Percentiles rank a stretch among this genome's conserved stretches.
phyloP scores from a whole-genome alignment of 2,113 vertebrate genomes.

The Synchiropus splendidus region DNA sequence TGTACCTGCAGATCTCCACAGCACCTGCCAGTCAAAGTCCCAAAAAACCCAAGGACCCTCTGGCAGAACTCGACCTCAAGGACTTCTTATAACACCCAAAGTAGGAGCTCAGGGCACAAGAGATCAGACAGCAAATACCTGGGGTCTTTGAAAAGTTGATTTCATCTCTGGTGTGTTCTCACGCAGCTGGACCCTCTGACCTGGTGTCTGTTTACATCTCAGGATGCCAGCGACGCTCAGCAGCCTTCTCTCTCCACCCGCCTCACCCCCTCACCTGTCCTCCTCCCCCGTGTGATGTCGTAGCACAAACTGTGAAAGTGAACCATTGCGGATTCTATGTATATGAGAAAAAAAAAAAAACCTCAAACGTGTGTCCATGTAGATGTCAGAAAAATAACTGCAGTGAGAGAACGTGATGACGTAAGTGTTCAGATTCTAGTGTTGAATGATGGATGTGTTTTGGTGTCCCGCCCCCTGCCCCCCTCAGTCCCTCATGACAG shows the following conservation, averaged over 20 bases:
- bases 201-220: conserved; percentile 71
- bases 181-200: conserved; percentile 48
- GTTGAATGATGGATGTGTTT: conserved; percentile 85
- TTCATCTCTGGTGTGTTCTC: conserved; percentile 43
- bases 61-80: conserved; percentile 99
- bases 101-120: conserved; percentile 20
- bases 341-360: conserved; percentile 35
- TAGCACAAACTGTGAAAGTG: conserved; percentile 97
- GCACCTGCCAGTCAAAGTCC: conserved; percentile 89
- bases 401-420: conserved; percentile 37
- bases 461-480: conserved; percentile 67
- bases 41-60: conserved; percentile 98
- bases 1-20: conserved; percentile 81
- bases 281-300: conserved; percentile 74
- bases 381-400: conserved; percentile 75
- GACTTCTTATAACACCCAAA: conserved; percentile 95
- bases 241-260: conserved; percentile 61
- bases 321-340: conserved; percentile 70
- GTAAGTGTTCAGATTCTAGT: conserved; percentile 72
- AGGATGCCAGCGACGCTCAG: conserved; percentile 63
- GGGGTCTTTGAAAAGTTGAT: conserved; percentile 29
- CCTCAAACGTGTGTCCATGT: conserved; percentile 75
- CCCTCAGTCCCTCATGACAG: conserved; percentile 16
- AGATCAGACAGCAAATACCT: neutral
- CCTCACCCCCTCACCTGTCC: conserved; percentile 51